These are phyloP conservation scores for Cydia strobilella DNA, from an alignment of 1,140 invertebrate species.

Conservation along the genomic window DNA sequence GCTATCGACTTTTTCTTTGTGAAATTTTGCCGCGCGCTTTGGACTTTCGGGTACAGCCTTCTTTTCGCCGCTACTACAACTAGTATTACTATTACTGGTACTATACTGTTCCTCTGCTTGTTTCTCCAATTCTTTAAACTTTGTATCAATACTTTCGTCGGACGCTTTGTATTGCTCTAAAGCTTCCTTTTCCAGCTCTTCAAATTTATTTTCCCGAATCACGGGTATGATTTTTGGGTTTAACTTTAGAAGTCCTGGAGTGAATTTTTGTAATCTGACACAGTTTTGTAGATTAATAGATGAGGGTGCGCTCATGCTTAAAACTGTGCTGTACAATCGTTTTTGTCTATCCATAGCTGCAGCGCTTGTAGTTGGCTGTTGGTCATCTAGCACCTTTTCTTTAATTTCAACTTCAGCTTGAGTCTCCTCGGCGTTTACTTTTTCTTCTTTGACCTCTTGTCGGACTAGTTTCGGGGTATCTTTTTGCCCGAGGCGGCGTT, in stretches of 20 bases:
- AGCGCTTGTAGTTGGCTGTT: slow-evolving; percentile 62
- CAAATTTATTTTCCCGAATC: slow-evolving; percentile 65
- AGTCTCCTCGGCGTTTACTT: slow-evolving; percentile 32
- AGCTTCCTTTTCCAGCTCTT: slow-evolving; percentile 75
- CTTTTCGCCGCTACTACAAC: slow-evolving; percentile 70
- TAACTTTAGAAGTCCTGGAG: slow-evolving; percentile 66
- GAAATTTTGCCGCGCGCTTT: slow-evolving; percentile 60
- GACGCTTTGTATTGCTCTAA: slow-evolving; percentile 78
- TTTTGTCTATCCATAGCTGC: slow-evolving; percentile 66
- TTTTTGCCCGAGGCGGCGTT: slow-evolving; percentile 46
- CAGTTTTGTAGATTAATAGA: slow-evolving; percentile 53
- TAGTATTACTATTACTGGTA: slow-evolving; percentile 74
- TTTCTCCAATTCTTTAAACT: slow-evolving; percentile 72
- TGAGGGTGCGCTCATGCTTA: slow-evolving; percentile 66
- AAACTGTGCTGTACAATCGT: slow-evolving; percentile 70
- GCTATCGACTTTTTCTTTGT: slow-evolving; percentile 68
- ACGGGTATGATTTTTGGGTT: slow-evolving; percentile 68
- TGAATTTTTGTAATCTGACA: slow-evolving; percentile 65
- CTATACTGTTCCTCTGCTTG: slow-evolving; percentile 77
- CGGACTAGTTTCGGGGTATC: slow-evolving; percentile 34
- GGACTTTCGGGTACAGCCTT: slow-evolving; percentile 46
- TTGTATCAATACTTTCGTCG: slow-evolving; percentile 76
- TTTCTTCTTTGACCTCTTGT: slow-evolving; percentile 40
- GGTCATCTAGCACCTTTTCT: slow-evolving; percentile 52
- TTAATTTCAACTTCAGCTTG: slow-evolving; percentile 38